Percentiles rank a stretch among this genome's conserved stretches.
Conservation (phyloP, 2,113 vertebrate genomes). For the Alces alces region DNA sequence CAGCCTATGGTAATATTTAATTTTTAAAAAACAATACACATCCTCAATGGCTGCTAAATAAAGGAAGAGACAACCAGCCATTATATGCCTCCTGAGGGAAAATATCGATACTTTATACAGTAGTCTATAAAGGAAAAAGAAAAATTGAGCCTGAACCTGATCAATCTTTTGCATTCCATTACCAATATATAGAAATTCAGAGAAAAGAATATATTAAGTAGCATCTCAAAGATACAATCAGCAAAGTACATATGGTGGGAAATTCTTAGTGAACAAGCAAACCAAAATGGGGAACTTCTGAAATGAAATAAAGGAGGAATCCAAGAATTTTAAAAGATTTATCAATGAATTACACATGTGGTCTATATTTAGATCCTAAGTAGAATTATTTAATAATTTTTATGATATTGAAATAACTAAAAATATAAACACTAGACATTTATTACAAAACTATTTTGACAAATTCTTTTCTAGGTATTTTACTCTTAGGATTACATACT, state of each 20-base stretch:
- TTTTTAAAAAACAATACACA: slow-evolving; percentile 1
- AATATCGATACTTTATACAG: background rate
- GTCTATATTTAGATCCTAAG: background rate
- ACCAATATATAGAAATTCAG: slow-evolving; percentile 1
- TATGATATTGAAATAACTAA: background rate
- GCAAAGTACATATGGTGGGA: background rate
- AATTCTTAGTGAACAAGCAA: background rate
- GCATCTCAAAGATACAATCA: background rate
- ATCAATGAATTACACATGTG: background rate
- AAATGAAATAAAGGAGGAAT: background rate
- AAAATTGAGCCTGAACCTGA: background rate
- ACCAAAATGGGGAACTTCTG: background rate
- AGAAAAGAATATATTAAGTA: background rate
- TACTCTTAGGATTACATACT: background rate
- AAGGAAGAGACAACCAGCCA: background rate
- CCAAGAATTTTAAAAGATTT: slow-evolving; percentile 3
- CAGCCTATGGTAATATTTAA: background rate
- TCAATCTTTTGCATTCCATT: background rate
- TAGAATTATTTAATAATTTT: background rate
- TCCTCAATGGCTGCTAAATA: background rate
- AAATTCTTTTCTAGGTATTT: background rate
- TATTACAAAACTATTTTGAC: background rate
- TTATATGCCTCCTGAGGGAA: background rate
- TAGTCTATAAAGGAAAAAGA: background rate
- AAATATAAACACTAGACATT: background rate